phyloP scores from a whole-genome alignment of 2,797 vertebrate genomes.

The Coregonus ussuriensis region DNA sequence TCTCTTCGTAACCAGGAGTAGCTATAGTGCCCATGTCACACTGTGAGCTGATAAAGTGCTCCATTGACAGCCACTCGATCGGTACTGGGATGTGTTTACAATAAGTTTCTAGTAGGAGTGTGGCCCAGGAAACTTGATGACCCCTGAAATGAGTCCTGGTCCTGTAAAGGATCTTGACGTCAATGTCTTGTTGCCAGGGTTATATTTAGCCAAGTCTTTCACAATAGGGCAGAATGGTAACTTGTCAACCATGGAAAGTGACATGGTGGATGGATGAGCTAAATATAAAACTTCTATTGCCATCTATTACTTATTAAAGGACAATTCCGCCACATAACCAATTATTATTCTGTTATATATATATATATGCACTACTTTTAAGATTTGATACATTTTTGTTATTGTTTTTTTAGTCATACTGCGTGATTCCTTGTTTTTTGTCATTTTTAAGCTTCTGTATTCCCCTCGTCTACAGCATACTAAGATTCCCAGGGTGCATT shows the following conservation, averaged over 20 bases:
- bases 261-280: background rate
- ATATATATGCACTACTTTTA: too few relatives aligned
- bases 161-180: background rate
- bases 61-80: background rate
- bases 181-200: background rate
- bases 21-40: slow-evolving; percentile 48
- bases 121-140: background rate
- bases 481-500: too few relatives aligned
- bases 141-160: background rate
- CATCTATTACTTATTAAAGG: background rate
- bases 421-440: too few relatives aligned
- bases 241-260: background rate
- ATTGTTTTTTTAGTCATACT: too few relatives aligned
- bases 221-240: background rate
- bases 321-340: too few relatives aligned
- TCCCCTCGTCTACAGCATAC: too few relatives aligned
- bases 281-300: background rate
- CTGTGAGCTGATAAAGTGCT: background rate
- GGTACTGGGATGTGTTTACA: slow-evolving; percentile 10
- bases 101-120: background rate
- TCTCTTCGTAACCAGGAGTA: slow-evolving; percentile 27
- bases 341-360: too few relatives aligned
- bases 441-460: too few relatives aligned
- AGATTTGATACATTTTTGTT: background rate
- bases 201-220: background rate